Conservation (phyloP, 2,888 invertebrate genomes). For the Chymomyza amoena region DNA sequence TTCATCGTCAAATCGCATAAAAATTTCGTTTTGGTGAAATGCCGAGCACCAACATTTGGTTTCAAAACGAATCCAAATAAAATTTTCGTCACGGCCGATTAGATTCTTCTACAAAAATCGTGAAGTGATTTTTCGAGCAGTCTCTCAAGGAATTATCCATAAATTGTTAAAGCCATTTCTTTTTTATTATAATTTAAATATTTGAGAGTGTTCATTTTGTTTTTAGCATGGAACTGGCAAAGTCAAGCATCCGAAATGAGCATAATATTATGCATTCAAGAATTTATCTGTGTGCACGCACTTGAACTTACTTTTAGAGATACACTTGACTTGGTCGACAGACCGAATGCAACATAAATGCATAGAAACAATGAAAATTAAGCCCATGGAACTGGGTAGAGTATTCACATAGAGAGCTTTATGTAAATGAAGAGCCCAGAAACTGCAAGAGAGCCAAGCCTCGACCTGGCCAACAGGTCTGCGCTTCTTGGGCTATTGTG, state of each 20-base stretch:
- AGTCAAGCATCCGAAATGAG: not conserved
- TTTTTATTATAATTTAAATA: not conserved
- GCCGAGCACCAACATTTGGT: no score
- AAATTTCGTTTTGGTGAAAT: no score
- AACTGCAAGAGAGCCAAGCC: conserved; percentile 16
- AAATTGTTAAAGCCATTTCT: no score
- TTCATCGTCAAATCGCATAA: no score
- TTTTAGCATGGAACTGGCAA: not conserved
- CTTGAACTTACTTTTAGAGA: conserved; percentile 41
- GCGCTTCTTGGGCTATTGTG: no score
- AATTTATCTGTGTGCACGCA: conserved; percentile 4
- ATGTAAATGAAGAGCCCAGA: conserved; percentile 50
- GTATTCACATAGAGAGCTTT: conserved; percentile 36
- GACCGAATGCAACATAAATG: conserved; percentile 64
- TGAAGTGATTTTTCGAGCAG: no score
- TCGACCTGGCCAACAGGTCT: conserved; percentile 28
- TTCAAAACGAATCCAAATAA: no score
- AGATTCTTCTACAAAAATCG: no score
- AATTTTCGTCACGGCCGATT: no score
- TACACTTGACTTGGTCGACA: conserved; percentile 32
- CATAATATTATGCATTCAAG: not conserved
- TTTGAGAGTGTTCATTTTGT: not conserved
- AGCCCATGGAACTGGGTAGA: conserved; percentile 41
- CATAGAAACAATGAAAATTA: conserved; percentile 69
- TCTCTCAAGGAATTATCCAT: no score